phyloP scores from a whole-genome alignment of 2,113 vertebrate genomes.

The Myrmecobius fasciatus region DNA sequence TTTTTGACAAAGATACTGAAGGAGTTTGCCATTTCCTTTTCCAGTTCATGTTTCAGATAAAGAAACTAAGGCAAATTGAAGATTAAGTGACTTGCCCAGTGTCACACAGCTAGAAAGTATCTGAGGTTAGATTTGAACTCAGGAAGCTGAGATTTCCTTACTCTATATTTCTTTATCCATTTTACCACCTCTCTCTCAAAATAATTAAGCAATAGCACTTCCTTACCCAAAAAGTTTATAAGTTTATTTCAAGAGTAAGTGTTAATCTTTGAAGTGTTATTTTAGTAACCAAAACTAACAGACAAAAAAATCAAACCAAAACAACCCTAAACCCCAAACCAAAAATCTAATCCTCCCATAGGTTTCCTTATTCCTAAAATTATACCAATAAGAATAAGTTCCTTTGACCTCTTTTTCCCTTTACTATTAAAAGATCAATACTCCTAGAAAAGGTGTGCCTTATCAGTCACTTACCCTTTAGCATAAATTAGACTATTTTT shows the following conservation, averaged over 20 bases:
- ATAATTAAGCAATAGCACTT: neutral
- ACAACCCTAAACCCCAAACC: neutral
- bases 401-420: neutral
- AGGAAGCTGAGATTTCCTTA: too few relatives aligned
- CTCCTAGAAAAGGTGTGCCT: neutral
- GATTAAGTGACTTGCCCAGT: neutral
- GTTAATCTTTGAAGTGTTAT: neutral
- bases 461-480: neutral
- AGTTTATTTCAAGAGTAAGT: neutral
- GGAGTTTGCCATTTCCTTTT: neutral
- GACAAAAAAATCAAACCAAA: neutral
- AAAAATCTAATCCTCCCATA: neutral
- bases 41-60: neutral
- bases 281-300: neutral
- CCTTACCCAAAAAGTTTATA: neutral
- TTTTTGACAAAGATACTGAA: neutral
- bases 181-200: neutral
- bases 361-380: neutral
- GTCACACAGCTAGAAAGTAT: neutral
- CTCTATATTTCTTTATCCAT: neutral
- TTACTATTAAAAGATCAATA: neutral
- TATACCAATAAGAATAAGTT: neutral
- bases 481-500: neutral
- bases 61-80: neutral
- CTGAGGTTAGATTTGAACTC: neutral